A percentile compares a stretch with the other conserved stretches of the same genome.
These are phyloP conservation scores for Agrypnus murinus DNA, from an alignment of 2,888 invertebrate genomes.

Conservation along the genomic window DNA sequence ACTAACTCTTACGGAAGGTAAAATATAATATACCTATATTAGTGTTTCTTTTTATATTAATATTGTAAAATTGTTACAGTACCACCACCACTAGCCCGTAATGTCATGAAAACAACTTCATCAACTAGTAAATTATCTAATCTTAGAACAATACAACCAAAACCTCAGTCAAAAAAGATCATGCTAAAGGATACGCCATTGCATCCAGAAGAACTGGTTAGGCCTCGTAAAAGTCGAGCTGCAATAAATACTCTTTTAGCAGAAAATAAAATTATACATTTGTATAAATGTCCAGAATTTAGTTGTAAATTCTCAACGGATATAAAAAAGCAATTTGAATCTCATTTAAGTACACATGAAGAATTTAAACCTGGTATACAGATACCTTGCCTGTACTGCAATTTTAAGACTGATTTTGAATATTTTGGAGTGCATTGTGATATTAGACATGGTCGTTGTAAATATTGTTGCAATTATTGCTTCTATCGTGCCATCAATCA, in stretches of 20 bases:
- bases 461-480: conserved; percentile 79
- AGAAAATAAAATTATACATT: conserved; percentile 67
- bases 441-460: conserved; percentile 76
- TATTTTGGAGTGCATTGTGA: conserved; percentile 74
- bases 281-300: conserved; percentile 75
- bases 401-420: conserved; percentile 70
- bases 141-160: background rate
- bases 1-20: background rate
- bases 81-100: background rate
- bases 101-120: background rate
- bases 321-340: conserved; percentile 63
- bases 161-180: conserved; percentile 21
- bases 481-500: conserved; percentile 79
- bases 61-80: background rate
- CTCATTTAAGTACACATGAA: conserved; percentile 69
- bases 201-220: conserved; percentile 57
- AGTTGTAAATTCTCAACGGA: conserved; percentile 73
- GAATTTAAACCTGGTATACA: conserved; percentile 43
- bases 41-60: no score
- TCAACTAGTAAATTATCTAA: background rate
- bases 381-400: conserved; percentile 72
- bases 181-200: conserved; percentile 44
- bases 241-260: conserved; percentile 67
- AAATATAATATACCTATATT: conserved; percentile 1
- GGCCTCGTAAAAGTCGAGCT: conserved; percentile 56